Conservation (phyloP, 1,140 invertebrate genomes). For the Paramacrobiotus metropolitanus region DNA sequence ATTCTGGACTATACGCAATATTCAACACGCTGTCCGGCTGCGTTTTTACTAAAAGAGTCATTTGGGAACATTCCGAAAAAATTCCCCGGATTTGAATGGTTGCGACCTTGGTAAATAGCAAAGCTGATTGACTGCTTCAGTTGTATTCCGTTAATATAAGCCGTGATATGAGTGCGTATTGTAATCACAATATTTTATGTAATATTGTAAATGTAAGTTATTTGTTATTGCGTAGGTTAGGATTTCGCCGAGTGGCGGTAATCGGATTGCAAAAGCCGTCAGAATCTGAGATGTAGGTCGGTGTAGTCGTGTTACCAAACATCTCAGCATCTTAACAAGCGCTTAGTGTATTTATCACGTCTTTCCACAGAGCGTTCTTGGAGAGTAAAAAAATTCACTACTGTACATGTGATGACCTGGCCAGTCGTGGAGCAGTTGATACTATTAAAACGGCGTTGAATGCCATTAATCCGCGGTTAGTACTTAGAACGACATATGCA, state of each 20-base stretch:
- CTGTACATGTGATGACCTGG: background rate
- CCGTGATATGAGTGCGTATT: background rate
- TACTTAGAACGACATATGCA: background rate
- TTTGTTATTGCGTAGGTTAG: too few relatives aligned
- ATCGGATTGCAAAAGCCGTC: background rate
- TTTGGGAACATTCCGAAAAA: background rate
- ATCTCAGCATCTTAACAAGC: too few relatives aligned
- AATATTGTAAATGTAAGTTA: background rate
- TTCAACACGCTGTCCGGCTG: background rate
- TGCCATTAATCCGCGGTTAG: background rate
- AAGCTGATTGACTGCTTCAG: background rate
- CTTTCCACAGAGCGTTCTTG: background rate
- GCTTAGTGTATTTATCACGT: background rate
- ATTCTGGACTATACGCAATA: background rate
- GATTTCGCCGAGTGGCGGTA: background rate
- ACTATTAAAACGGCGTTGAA: background rate
- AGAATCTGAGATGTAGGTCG: background rate
- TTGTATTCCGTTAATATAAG: background rate
- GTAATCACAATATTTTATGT: background rate
- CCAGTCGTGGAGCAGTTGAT: background rate
- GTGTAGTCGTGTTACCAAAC: too few relatives aligned
- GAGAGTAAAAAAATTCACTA: background rate
- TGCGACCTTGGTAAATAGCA: background rate
- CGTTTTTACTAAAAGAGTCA: background rate
- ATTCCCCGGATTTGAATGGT: background rate